Conservation (phyloP, 2,797 vertebrate genomes). For the Gambelia wislizenii region DNA sequence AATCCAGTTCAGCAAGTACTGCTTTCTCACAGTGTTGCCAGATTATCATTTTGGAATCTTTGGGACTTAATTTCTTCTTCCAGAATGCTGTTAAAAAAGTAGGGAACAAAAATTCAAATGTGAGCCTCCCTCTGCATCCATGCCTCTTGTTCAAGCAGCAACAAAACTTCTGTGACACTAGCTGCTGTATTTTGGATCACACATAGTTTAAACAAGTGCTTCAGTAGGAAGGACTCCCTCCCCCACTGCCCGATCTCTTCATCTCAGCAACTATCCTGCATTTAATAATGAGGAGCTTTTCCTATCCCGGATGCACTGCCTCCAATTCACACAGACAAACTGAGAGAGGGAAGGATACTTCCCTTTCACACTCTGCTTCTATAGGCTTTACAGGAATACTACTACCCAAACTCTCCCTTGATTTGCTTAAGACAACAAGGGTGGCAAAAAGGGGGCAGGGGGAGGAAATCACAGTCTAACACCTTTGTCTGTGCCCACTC, state of each 20-base stretch:
- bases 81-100: not conserved
- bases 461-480: not conserved
- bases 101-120: not conserved
- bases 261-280: not conserved
- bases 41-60: not conserved
- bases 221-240: too few relatives aligned
- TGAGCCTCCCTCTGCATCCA: not conserved
- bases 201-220: not conserved
- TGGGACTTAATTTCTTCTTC: not conserved
- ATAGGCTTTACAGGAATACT: not conserved
- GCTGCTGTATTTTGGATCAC: not conserved
- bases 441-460: not conserved
- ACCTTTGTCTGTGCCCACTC: not conserved
- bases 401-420: not conserved
- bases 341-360: not conserved
- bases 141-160: not conserved
- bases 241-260: not conserved
- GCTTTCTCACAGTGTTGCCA: not conserved
- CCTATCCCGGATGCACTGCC: not conserved
- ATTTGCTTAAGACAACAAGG: not conserved
- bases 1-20: not conserved
- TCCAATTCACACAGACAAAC: not conserved
- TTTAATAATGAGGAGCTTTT: not conserved
- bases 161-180: not conserved
- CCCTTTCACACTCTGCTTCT: not conserved